Evolutionary conservation across 2,888 invertebrate genomes (phyloP).

Genomic region (Scelioninae gen. 1): DNA sequence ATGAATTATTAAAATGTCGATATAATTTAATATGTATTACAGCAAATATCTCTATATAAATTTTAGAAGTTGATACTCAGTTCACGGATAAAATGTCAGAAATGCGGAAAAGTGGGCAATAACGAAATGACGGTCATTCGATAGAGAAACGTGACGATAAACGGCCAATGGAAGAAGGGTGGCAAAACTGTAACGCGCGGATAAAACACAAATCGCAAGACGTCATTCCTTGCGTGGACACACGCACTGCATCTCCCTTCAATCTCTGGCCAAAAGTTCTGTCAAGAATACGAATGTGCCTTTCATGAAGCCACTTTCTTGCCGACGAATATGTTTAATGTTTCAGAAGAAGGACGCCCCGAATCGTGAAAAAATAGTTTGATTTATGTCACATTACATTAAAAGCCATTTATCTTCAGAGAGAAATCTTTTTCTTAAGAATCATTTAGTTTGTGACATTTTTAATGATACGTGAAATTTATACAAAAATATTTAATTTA

Average conservation of each 20-base stretch:
- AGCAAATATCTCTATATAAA: too few species aligned
- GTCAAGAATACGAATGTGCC: conserved; percentile 74
- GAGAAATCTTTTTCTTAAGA: conserved; percentile 39
- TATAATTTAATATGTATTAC: too few species aligned
- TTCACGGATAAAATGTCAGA: conserved; percentile 17
- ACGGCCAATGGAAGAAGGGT: conserved; percentile 1
- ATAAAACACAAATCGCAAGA: conserved; percentile 35
- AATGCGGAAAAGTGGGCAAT: conserved; percentile 11
- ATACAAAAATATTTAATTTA: neutral
- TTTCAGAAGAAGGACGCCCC: conserved; percentile 40
- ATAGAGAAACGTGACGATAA: conserved; percentile 26
- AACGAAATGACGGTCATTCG: conserved; percentile 21
- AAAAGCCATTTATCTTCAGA: conserved; percentile 51
- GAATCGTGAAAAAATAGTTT: conserved; percentile 45
- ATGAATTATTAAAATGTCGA: too few species aligned
- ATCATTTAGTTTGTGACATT: conserved; percentile 13
- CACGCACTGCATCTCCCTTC: conserved; percentile 72
- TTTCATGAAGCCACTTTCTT: conserved; percentile 58
- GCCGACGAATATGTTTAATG: conserved; percentile 50
- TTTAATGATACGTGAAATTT: conserved; percentile 26
- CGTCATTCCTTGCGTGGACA: conserved; percentile 56
- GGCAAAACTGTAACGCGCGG: neutral
- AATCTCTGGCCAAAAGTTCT: conserved; percentile 73
- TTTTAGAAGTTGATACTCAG: neutral
- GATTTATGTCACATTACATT: conserved; percentile 61